Percentiles rank a stretch among this genome's conserved stretches.
Conservation (phyloP, 2,888 invertebrate species). For the Chymomyza caudatula region DNA sequence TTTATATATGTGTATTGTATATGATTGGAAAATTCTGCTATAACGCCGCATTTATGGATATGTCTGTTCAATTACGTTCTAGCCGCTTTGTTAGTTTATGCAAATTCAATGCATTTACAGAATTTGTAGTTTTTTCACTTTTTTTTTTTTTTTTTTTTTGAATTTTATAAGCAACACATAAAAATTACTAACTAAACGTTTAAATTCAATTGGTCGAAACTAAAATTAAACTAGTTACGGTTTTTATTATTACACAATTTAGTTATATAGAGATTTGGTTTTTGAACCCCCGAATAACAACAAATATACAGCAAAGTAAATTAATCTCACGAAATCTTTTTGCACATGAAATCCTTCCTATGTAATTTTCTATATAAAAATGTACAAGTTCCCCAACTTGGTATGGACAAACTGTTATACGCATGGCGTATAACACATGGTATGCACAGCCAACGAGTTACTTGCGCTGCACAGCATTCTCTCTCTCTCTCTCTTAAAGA, state of each 20-base stretch:
- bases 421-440: conserved; percentile 8
- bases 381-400: neutral
- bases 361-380: neutral
- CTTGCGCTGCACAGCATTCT: conserved; percentile 8
- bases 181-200: conserved; percentile 10
- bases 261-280: conserved; percentile 14
- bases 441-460: conserved; percentile 31
- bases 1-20: conserved; percentile 13
- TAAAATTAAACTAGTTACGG: conserved; percentile 37
- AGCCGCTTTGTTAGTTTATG: neutral
- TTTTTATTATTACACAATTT: conserved; percentile 15
- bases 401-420: conserved; percentile 22
- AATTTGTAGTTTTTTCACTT: too few relatives aligned
- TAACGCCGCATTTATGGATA: conserved; percentile 25
- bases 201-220: conserved; percentile 50
- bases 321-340: conserved; percentile 19
- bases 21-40: conserved; percentile 9
- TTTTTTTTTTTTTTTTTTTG: neutral
- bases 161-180: neutral
- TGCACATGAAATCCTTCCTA: conserved; percentile 18
- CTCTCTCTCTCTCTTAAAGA: neutral
- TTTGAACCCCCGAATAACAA: conserved; percentile 68
- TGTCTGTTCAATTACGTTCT: conserved; percentile 25
- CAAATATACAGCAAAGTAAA: conserved; percentile 22
- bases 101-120: too few relatives aligned